phyloP scores from a whole-genome alignment of 2,888 invertebrate genomes.

The Epistrophe eligans region DNA sequence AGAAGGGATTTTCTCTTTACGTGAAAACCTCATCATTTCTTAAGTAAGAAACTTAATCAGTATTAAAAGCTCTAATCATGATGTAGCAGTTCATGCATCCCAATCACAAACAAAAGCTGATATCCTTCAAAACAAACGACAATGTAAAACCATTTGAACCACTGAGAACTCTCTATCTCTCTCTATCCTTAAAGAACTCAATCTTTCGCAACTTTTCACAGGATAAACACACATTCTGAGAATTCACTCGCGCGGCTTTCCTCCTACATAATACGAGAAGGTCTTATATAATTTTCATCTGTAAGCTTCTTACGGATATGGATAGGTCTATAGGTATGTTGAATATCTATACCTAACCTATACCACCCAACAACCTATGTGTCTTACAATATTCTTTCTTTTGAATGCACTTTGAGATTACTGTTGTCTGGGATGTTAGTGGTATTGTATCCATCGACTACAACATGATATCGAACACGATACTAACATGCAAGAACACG shows the following conservation, averaged over 20 bases:
- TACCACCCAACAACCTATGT: neutral
- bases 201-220: conserved; percentile 11
- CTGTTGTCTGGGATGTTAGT: conserved; percentile 51
- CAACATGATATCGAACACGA: conserved; percentile 73
- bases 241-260: conserved; percentile 36
- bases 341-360: neutral
- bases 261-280: neutral
- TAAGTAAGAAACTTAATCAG: neutral
- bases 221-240: conserved; percentile 43
- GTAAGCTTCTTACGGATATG: neutral
- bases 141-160: conserved; percentile 38
- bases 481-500: conserved; percentile 68
- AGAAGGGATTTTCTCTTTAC: neutral
- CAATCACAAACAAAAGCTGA: neutral
- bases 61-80: neutral
- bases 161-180: conserved; percentile 12
- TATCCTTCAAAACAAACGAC: conserved; percentile 42
- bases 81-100: conserved; percentile 1
- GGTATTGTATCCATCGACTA: conserved; percentile 58
- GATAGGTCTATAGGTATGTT: neutral
- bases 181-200: neutral
- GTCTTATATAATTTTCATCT: conserved; percentile 36
- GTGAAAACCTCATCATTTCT: neutral
- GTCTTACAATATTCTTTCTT: conserved; percentile 5
- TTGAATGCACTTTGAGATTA: conserved; percentile 19